Evolutionary conservation across 2,888 invertebrate species (phyloP).

Genomic region (Macrophya alboannulata): DNA sequence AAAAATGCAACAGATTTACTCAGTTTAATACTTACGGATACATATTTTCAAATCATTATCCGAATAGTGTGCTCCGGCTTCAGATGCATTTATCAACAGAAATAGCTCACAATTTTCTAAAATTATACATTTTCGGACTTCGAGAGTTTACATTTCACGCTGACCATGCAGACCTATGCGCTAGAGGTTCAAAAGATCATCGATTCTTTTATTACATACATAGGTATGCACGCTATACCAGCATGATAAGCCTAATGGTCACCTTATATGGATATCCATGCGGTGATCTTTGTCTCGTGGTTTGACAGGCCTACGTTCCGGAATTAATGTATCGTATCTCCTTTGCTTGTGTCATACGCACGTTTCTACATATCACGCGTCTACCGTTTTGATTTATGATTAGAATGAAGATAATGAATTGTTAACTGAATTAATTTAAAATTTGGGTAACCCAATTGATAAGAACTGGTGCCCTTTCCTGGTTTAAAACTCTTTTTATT

Average conservation of each 20-base stretch:
- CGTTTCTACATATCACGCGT: not conserved
- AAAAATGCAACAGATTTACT: no score
- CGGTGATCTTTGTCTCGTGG: not conserved
- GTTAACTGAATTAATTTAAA: not conserved
- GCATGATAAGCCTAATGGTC: not conserved
- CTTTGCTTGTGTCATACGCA: not conserved
- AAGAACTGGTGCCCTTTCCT: not conserved
- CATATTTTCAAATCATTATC: no score
- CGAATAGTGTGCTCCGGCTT: not conserved
- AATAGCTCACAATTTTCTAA: not conserved
- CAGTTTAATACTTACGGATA: no score
- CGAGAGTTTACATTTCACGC: not conserved
- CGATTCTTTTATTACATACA: not conserved
- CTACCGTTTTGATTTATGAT: not conserved
- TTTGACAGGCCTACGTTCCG: not conserved
- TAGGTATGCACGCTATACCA: not conserved
- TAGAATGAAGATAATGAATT: not conserved
- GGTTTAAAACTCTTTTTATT: not conserved
- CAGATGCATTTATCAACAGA: not conserved
- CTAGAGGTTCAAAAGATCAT: not conserved
- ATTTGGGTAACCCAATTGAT: not conserved
- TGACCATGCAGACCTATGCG: not conserved
- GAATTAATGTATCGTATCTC: constrained; percentile 11
- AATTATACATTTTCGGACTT: not conserved
- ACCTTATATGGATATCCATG: not conserved